Base-by-base conservation (phyloP, 2,113 vertebrate genomes). In the Eidolon helvum region DNA sequence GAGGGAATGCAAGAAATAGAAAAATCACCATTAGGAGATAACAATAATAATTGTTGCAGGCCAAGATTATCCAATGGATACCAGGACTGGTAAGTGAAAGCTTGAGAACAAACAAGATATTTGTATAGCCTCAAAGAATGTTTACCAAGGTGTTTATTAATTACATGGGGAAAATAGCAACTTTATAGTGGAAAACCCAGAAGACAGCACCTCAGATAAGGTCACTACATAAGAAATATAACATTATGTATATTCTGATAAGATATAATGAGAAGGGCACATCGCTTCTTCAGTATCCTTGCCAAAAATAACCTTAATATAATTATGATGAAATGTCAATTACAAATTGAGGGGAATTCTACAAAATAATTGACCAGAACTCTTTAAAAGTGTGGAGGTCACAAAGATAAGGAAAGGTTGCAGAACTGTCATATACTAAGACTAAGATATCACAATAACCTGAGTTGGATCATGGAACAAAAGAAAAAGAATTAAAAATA, bases 401-500 rank as follows among this genome's bases (percentile, higher is more conserved):
- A 89, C 33, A 57, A 40, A 82, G 50, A 68, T 4, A 66, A 72
- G 53, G 12, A 33, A 84, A 77, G 22, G 15, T 24, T 59, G 11
- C 80, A 45, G 48, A 59, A 79, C 4, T 53, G 10, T 26, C n/a
- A 30, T 1, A 18, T 19, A 30, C 3, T 35, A 3, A 80, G 59
- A 66, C 28, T 50, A 53, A 43, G 55, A 48, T 18, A 7, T n/a
- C 66, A 84, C 5, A n/a, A 65, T 30, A 15, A 48, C 11, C 50
- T 75, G 12, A 40, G 28, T 55, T 78, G 86, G 35, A 83, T 21
- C 26, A 24, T 48, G 3, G 24, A 83, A 30, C 10, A 93, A 92
- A 50, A 91, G 91, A 14, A 30, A 9, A 87, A 79, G 91, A 90
- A 74, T 91, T 97, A 7, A 77, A 74, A 75, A 79, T 65, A 86